A percentile compares a stretch with the other conserved stretches of the same genome.
Conservation (phyloP, 2,888 invertebrate genomes). For the Temnothorax unifasciatus region DNA sequence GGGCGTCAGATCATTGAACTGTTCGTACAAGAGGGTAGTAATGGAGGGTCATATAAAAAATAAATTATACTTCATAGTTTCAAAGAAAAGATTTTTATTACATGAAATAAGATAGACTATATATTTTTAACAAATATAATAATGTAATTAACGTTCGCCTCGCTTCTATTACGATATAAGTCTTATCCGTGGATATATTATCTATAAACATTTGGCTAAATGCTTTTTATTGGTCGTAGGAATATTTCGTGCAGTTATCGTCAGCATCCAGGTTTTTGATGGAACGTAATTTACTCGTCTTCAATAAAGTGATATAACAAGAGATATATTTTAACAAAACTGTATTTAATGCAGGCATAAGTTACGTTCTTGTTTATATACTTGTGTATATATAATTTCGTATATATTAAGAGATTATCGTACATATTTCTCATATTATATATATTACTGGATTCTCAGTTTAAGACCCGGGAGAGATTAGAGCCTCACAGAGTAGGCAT, state of each 20-base stretch:
- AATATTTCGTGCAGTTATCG: constrained; percentile 23
- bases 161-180: neutral
- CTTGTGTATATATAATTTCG: neutral
- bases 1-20: neutral
- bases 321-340: neutral
- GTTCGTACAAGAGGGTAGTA: neutral
- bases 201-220: constrained; percentile 36
- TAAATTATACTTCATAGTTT: neutral
- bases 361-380: neutral
- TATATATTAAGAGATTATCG: neutral
- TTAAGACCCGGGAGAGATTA: neutral
- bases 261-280: neutral
- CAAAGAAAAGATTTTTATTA: constrained; percentile 12
- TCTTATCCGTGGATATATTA: neutral
- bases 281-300: neutral
- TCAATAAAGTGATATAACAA: neutral
- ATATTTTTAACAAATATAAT: constrained; percentile 17
- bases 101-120: constrained; percentile 16
- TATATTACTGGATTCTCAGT: neutral
- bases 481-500: neutral
- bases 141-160: neutral
- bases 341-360: neutral
- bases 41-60: neutral
- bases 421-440: neutral
- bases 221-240: constrained; percentile 8